Percentiles rank a stretch among this genome's conserved stretches.
These are phyloP conservation scores for Eurystomus gularis DNA, from an alignment of 2,113 vertebrate genomes.

Conservation along the genomic window DNA sequence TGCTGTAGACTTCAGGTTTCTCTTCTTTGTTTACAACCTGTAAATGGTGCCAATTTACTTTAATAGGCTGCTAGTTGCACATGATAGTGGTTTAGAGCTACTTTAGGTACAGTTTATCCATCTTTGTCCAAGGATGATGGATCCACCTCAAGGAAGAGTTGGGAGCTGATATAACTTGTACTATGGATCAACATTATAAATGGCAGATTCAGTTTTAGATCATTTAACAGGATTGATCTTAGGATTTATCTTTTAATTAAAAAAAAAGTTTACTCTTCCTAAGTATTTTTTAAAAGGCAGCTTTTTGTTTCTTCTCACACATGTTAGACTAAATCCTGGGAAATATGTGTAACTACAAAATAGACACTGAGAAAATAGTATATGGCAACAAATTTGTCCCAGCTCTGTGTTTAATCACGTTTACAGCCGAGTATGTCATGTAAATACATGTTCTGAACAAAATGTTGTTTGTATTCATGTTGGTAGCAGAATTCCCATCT, in stretches of 20 bases:
- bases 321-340: not conserved
- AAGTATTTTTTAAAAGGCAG: not conserved
- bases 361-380: not conserved
- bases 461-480: not conserved
- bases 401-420: not conserved
- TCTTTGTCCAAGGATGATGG: not conserved
- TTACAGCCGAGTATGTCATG: accelerated
- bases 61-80: not conserved
- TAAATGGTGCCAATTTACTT: not conserved
- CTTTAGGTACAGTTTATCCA: not conserved
- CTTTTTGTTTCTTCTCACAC: not conserved
- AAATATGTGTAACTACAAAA: not conserved
- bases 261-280: not conserved
- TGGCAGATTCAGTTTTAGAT: not conserved
- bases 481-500: not conserved
- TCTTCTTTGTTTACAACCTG: not conserved
- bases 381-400: not conserved
- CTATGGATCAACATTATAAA: not conserved
- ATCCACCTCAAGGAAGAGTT: not conserved
- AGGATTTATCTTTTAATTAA: not conserved
- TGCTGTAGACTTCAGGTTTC: not conserved
- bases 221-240: not conserved
- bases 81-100: not conserved
- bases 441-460: not conserved
- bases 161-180: not conserved